These are phyloP conservation scores for Actinemys pallida DNA, from an alignment of 2,113 vertebrate species.

Conservation along the genomic window DNA sequence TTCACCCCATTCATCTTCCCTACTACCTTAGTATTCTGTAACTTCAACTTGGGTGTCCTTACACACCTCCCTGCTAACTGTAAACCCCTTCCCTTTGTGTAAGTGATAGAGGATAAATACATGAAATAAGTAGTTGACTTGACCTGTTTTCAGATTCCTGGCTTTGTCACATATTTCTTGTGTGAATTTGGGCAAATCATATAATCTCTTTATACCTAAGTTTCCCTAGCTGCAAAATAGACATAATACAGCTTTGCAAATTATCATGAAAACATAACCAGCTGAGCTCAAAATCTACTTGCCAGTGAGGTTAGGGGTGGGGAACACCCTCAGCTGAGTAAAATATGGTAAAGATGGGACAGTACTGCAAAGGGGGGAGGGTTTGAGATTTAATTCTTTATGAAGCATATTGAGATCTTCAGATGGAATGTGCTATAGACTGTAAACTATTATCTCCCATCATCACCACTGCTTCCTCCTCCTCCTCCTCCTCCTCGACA, in stretches of 20 bases:
- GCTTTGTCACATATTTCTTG: not conserved
- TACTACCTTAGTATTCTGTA: not conserved
- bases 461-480: not conserved
- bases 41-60: not conserved
- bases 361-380: not conserved
- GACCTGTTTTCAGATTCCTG: not conserved
- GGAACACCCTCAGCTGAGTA: not conserved
- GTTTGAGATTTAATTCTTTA: not conserved
- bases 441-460: not conserved
- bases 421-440: not conserved
- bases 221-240: not conserved
- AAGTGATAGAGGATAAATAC: not conserved
- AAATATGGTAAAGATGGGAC: not conserved
- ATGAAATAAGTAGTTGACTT: not conserved
- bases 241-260: not conserved
- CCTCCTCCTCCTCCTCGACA: not conserved
- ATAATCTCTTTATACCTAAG: not conserved
- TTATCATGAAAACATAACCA: not conserved
- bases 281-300: not conserved
- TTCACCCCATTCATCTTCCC: not conserved
- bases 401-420: conserved; percentile 19
- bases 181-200: not conserved
- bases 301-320: not conserved
- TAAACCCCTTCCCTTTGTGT: not conserved
- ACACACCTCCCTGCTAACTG: not conserved